Conservation (phyloP, 2,888 invertebrate genomes). For the Mythimna impura region DNA sequence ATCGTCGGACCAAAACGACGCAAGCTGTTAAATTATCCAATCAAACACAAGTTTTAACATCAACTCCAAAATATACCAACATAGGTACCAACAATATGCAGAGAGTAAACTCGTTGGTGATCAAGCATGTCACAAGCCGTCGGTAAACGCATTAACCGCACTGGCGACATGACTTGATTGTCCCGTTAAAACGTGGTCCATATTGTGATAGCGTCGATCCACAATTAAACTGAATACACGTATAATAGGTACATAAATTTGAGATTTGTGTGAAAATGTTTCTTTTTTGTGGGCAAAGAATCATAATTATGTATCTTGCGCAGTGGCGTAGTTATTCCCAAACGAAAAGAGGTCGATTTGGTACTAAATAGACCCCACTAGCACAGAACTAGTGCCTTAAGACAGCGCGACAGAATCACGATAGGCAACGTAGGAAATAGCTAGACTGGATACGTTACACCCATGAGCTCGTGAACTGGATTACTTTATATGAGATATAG, state of each 20-base stretch:
- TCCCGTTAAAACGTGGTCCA: slow-evolving; percentile 3
- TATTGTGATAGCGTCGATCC: slow-evolving; percentile 4
- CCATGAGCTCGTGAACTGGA: no score
- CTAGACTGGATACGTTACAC: no score
- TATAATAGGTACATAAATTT: not conserved
- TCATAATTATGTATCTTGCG: not conserved
- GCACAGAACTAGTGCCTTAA: no score
- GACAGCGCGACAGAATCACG: no score
- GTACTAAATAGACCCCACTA: no score
- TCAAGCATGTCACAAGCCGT: slow-evolving; percentile 4
- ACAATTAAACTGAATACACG: not conserved
- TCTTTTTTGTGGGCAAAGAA: not conserved
- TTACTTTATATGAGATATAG: no score
- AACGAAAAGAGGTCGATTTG: no score
- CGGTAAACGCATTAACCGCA: slow-evolving; percentile 33
- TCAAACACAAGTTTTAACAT: not conserved
- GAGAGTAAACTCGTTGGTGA: not conserved
- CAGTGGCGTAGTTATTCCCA: no score
- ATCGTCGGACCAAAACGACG: no score
- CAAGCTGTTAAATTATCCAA: not conserved
- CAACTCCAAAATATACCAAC: not conserved
- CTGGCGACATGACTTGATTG: slow-evolving; percentile 28
- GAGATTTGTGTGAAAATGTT: not conserved
- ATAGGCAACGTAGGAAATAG: no score
- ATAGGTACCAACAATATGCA: not conserved